Evolutionary conservation across 2,888 invertebrate genomes (phyloP).

Genomic region (Drosophila picticornis): DNA sequence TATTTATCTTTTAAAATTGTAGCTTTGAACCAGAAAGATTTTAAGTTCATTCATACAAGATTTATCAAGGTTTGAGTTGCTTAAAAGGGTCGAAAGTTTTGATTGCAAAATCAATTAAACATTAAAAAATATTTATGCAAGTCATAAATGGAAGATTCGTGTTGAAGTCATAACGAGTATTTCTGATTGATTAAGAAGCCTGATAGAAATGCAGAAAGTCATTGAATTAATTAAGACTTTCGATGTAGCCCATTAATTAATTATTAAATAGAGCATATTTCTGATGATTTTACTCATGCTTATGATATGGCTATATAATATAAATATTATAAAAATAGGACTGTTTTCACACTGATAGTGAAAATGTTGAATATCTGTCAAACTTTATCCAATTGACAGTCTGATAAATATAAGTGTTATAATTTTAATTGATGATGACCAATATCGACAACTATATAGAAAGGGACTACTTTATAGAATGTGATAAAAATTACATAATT

Average conservation of each 20-base stretch:
- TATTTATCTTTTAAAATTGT: neutral
- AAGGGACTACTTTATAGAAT: neutral
- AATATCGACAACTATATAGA: neutral
- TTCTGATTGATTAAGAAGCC: neutral
- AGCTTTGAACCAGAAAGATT: neutral
- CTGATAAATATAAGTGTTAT: too few relatives aligned
- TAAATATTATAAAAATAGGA: too few relatives aligned
- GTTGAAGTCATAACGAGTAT: neutral
- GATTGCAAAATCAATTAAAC: neutral
- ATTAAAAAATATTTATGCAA: neutral
- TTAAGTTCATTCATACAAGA: neutral
- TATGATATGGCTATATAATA: neutral
- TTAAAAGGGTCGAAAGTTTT: neutral
- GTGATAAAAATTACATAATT: neutral
- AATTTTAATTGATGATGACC: too few relatives aligned
- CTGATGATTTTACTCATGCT: neutral
- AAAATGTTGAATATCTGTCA: neutral
- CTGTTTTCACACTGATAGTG: neutral
- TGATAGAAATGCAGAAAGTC: neutral
- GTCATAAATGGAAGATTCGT: neutral
- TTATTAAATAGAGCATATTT: neutral
- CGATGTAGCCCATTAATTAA: neutral
- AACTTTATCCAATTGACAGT: neutral
- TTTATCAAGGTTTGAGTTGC: neutral
- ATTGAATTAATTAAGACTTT: neutral